Base-by-base conservation (phyloP, 2,797 vertebrate genomes). In the Labeo calbasu region DNA sequence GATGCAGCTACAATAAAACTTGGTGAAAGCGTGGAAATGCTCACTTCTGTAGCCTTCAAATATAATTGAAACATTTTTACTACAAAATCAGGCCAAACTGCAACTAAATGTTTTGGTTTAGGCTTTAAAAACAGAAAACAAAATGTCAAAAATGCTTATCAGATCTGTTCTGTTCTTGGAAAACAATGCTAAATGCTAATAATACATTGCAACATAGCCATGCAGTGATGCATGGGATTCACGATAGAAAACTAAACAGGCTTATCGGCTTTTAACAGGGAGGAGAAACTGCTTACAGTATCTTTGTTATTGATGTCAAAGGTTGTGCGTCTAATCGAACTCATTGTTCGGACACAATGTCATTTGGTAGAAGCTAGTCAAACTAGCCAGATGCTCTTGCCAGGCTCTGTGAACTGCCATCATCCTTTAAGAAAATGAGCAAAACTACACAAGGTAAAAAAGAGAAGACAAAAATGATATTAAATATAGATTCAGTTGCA, bases 271-370 rank as follows among this genome's bases (percentile, higher is more conserved):
- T 73, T 53, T 32, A 19, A 72, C 14, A 28, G 14, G 7, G 46
- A 19, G 46, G 70, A 72, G 46, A 28, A 72, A 70, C 51, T 51
- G 46, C 46, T 19, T 50, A 10, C 69, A 12, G 23, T 71, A 50
- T 71, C 69, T 71, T 50, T 72, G 15, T 28, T 28, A 72, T 72
- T 72, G 70, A 72, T 51, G 46, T 51, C 70, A 72, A 72, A 72
- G 69, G 70, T 51, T 72, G 46, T 28, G 23, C 23, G 50, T 72
- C 70, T 72, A 28, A 71, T 50, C 23, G 10, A 72, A 72, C 40
- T 23, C 7, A 50, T 53, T 73, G 28, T 73, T 51, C 32, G 15
- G 9, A 15, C 48, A 28, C 25, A 51, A 25, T 17, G 15, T 19
- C 14, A 9, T 51, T 17, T 72, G 4, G 46, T 50, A 51, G 36